Evolutionary conservation across 2,113 vertebrate genomes (phyloP).

Genomic region (Cranoglanis bouderius): DNA sequence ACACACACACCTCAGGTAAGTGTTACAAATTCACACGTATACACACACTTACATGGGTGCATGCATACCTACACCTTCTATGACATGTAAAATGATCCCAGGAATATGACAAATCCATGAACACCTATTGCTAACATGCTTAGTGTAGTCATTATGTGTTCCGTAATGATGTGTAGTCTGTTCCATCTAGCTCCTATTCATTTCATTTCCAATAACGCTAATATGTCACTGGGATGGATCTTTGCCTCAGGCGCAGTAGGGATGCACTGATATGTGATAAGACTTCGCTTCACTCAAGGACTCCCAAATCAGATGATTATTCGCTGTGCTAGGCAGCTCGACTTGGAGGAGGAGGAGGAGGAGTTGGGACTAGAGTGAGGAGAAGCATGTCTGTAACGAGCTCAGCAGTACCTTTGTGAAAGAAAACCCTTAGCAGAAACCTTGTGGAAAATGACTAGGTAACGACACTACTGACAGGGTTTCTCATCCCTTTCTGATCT

Average conservation of each 20-base stretch:
- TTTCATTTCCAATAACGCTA: neutral
- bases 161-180: neutral
- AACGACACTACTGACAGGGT: constrained; percentile 61
- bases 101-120: constrained; percentile 16
- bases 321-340: neutral
- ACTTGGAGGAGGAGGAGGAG: neutral
- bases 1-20: neutral
- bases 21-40: neutral
- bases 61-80: constrained; percentile 6
- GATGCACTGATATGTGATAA: constrained; percentile 22
- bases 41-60: neutral
- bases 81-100: neutral
- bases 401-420: constrained; percentile 6
- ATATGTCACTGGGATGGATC: constrained; percentile 21
- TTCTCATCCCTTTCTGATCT: constrained; percentile 24
- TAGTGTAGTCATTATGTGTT: constrained; percentile 9
- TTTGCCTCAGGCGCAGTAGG: neutral
- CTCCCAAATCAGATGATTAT: constrained; percentile 27
- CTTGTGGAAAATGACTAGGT: constrained; percentile 55
- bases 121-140: constrained; percentile 6
- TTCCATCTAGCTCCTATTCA: neutral
- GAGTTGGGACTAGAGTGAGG: neutral
- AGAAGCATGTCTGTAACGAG: neutral
- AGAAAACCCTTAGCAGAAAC: constrained; percentile 46
- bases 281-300: constrained; percentile 7